A percentile compares a stretch with the other conserved stretches of the same genome.
Evolutionary conservation across 2,113 vertebrate species (phyloP).

Genomic region (Tetrax tetrax): DNA sequence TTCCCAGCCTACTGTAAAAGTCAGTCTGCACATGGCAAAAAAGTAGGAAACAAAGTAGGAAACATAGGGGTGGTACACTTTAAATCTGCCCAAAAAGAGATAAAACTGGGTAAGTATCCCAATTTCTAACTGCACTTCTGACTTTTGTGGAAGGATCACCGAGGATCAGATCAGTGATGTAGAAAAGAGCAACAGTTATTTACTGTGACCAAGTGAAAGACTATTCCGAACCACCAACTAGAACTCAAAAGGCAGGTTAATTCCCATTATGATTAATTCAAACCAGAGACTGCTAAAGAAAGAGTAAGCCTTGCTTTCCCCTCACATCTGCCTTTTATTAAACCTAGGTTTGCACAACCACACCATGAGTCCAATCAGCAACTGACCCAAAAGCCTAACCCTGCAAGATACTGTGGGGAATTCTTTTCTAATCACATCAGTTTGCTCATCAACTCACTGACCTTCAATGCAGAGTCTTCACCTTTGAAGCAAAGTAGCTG

Average conservation of each 20-base stretch:
- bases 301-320: not conserved
- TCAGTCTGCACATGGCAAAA: not conserved
- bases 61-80: not conserved
- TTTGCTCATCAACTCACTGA: not conserved
- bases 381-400: not conserved
- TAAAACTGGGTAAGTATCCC: not conserved
- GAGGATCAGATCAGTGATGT: not conserved
- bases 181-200: not conserved
- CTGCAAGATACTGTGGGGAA: rapidly evolving
- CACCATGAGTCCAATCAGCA: not conserved
- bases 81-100: not conserved
- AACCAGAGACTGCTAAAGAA: not conserved
- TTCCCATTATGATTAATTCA: not conserved
- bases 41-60: not conserved
- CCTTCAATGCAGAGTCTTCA: not conserved
- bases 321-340: not conserved
- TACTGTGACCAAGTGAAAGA: not conserved
- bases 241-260: not conserved
- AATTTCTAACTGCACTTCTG: not conserved
- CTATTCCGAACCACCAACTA: not conserved
- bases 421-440: not conserved
- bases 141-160: not conserved
- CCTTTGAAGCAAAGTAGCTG: not conserved
- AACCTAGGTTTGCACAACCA: not conserved
- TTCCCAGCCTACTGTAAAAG: not conserved